phyloP scores from a whole-genome alignment of 2,113 vertebrate species.

The Trogon surrucura region DNA sequence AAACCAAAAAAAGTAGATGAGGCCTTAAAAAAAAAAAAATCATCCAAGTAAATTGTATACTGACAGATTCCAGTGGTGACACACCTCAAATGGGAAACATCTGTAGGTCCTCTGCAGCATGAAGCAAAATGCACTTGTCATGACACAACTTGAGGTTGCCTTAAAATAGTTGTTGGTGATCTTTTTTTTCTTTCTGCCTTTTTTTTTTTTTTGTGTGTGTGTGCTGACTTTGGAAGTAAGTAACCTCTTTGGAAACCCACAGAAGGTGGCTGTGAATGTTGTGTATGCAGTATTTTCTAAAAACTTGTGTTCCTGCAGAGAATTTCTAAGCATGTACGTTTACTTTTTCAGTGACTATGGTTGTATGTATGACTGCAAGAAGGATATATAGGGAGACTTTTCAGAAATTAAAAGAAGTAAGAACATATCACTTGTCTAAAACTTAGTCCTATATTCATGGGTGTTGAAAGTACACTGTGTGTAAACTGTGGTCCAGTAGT shows the following conservation, averaged over 20 bases:
- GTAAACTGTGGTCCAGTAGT: not conserved
- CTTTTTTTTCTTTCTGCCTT: not conserved
- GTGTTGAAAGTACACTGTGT: not conserved
- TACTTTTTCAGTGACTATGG: slow-evolving; percentile 22
- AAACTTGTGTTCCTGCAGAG: not conserved
- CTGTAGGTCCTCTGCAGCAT: not conserved
- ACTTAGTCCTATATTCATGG: not conserved
- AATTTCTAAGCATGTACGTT: not conserved
- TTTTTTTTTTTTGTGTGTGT: not conserved
- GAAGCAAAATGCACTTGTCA: slow-evolving; percentile 12
- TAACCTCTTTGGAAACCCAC: not conserved
- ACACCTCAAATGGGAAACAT: not conserved
- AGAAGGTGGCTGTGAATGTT: slow-evolving; percentile 1
- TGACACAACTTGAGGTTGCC: not conserved
- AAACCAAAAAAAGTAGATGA: slow-evolving; percentile 14
- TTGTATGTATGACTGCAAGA: not conserved
- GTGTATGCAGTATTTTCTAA: slow-evolving; percentile 40
- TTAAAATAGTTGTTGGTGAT: slow-evolving; percentile 20
- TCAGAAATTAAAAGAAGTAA: not conserved
- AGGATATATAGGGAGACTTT: not conserved
- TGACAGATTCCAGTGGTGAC: not conserved
- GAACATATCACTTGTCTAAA: not conserved
- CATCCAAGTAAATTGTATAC: not conserved
- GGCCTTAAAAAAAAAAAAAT: not conserved
- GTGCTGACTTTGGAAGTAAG: slow-evolving; percentile 25